These are phyloP conservation scores for Caretta caretta DNA, from an alignment of 2,113 vertebrate genomes.

Conservation along the genomic window DNA sequence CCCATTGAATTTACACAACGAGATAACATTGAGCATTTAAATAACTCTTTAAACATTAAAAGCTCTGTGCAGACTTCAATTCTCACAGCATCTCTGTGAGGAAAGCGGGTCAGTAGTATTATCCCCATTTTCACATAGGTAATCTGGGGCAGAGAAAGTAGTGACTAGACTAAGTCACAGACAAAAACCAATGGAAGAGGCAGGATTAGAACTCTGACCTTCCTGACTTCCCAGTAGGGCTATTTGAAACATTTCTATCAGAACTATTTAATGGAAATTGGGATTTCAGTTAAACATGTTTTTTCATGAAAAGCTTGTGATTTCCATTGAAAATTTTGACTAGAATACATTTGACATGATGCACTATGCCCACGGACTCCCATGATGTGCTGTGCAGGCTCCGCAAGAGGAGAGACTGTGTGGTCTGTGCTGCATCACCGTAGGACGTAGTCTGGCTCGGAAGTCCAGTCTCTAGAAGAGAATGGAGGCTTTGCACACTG, in stretches of 20 bases:
- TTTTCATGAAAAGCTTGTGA: accelerated
- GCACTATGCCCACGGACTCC: accelerated
- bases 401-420: not conserved
- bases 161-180: not conserved
- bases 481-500: not conserved
- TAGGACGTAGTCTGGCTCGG: not conserved
- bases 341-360: not conserved
- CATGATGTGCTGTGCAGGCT: too few species aligned
- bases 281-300: accelerated
- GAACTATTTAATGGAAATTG: not conserved
- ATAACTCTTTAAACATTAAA: not conserved
- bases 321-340: not conserved
- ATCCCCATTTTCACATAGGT: not conserved
- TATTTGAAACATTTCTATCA: not conserved
- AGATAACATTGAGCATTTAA: not conserved
- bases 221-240: not conserved
- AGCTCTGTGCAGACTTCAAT: not conserved
- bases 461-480: not conserved
- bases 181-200: not conserved
- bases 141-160: not conserved
- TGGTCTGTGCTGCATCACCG: not conserved
- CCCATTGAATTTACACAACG: not conserved
- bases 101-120: not conserved
- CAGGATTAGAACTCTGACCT: not conserved
- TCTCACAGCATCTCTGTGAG: not conserved